Evolutionary conservation across 2,113 vertebrate genomes (phyloP).

Genomic region (Dipodomys merriami): DNA sequence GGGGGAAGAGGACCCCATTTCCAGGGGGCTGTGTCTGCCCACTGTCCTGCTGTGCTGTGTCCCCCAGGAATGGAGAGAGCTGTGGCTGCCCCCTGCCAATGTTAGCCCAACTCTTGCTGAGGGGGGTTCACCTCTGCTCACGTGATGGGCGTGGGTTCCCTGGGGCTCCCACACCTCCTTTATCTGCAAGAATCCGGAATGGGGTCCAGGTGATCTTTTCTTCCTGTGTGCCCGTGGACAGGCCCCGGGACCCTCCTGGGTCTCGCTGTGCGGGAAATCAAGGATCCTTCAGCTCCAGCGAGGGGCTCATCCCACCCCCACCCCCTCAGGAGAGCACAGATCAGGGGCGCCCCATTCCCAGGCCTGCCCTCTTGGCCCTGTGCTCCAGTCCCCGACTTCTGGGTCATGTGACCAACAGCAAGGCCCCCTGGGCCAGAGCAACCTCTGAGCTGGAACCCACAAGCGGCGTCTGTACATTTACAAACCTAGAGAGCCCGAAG

Average conservation of each 20-base stretch:
- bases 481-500: not conserved
- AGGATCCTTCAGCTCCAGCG: not conserved
- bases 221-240: not conserved
- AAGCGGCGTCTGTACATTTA: not conserved
- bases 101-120: not conserved
- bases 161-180: not conserved
- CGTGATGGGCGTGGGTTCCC: too few relatives aligned
- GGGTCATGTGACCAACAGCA: not conserved
- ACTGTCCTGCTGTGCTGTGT: not conserved
- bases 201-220: not conserved
- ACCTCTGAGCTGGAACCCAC: not conserved
- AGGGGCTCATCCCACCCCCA: not conserved
- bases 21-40: not conserved
- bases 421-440: conserved; percentile 2
- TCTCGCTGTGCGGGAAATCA: not conserved
- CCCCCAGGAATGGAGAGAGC: not conserved
- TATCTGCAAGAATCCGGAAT: too few relatives aligned
- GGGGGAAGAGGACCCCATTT: not conserved
- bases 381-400: not conserved
- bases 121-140: not conserved
- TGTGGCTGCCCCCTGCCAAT: not conserved
- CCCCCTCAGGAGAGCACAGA: not conserved
- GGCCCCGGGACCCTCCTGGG: not conserved
- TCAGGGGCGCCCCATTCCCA: not conserved
- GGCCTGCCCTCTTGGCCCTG: not conserved